Conservation (phyloP, 1,140 invertebrate genomes). For the Bombus confusus region DNA sequence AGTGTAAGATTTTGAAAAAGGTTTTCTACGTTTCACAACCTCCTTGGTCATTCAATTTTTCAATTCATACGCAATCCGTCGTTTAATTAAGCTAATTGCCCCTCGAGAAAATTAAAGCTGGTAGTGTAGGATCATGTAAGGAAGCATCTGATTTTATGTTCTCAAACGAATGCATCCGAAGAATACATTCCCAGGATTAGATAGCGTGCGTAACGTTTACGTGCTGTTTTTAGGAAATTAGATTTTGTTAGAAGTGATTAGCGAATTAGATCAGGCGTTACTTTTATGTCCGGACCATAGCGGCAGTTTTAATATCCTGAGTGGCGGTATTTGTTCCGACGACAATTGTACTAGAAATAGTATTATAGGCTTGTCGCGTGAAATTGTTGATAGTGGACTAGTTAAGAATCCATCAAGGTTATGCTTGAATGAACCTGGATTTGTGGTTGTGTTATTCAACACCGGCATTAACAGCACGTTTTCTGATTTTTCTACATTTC, state of each 20-base stretch:
- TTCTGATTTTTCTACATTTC: background rate
- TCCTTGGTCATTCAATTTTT: no score
- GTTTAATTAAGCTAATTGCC: conserved; percentile 4
- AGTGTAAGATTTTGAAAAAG: no score
- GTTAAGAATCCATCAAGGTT: background rate
- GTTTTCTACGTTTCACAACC: no score
- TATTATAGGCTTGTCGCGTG: background rate
- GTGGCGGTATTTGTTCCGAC: background rate
- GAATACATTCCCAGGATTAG: background rate
- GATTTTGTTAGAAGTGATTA: background rate
- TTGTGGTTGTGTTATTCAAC: background rate
- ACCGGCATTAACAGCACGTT: no score
- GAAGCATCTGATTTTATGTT: no score
- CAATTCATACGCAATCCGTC: no score
- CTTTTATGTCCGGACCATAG: no score
- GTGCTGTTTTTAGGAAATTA: background rate
- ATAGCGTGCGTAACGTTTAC: background rate
- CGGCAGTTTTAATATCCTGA: conserved; percentile 3
- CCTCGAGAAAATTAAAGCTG: background rate
- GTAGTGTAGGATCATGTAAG: background rate
- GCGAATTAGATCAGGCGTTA: no score
- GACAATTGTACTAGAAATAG: no score
- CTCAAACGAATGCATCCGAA: background rate
- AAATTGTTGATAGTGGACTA: background rate
- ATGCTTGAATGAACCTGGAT: background rate